These are phyloP conservation scores for Rachycentron canadum DNA, from an alignment of 2,797 vertebrate species.

Conservation along the genomic window DNA sequence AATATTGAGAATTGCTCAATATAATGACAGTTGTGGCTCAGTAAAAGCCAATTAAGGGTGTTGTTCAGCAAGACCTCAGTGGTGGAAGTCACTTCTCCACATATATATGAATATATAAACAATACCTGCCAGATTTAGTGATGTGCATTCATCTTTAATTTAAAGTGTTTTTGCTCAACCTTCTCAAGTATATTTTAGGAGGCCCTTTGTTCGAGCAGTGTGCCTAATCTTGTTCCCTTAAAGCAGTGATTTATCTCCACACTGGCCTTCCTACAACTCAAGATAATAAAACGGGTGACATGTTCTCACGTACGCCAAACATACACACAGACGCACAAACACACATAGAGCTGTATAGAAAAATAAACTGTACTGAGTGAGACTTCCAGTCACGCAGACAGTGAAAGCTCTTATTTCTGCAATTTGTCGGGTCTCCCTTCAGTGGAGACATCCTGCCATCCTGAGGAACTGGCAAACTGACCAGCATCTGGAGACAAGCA, in stretches of 20 bases:
- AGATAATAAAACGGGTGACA: constrained; percentile 68
- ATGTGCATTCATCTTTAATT: constrained; percentile 26
- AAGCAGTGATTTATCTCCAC: constrained; percentile 64
- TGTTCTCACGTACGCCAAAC: constrained; percentile 53
- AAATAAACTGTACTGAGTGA: constrained; percentile 73
- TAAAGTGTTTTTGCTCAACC: constrained; percentile 33
- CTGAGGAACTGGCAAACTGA: constrained; percentile 70
- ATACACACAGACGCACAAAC: constrained; percentile 35
- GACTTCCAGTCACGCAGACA: constrained; percentile 78
- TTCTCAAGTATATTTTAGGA: constrained; percentile 48
- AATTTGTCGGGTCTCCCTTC: constrained; percentile 52
- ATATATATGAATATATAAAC: constrained; percentile 10
- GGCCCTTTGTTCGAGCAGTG: constrained; percentile 56
- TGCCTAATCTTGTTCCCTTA: constrained; percentile 64
- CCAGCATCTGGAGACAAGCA: constrained; percentile 72
- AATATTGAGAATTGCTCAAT: constrained; percentile 20
- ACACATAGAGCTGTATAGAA: constrained; percentile 43
- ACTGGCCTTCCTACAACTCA: constrained; percentile 55
- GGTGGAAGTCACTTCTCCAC: neutral
- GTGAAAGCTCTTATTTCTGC: constrained; percentile 67
- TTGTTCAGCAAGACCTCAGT: constrained; percentile 14
- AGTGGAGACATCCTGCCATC: constrained; percentile 68
- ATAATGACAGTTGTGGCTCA: constrained; percentile 1
- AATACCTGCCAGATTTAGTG: constrained; percentile 6
- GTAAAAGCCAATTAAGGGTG: constrained; percentile 1